Evolutionary conservation across 1,140 invertebrate species (phyloP).

Genomic region (Halictus rubicundus): DNA sequence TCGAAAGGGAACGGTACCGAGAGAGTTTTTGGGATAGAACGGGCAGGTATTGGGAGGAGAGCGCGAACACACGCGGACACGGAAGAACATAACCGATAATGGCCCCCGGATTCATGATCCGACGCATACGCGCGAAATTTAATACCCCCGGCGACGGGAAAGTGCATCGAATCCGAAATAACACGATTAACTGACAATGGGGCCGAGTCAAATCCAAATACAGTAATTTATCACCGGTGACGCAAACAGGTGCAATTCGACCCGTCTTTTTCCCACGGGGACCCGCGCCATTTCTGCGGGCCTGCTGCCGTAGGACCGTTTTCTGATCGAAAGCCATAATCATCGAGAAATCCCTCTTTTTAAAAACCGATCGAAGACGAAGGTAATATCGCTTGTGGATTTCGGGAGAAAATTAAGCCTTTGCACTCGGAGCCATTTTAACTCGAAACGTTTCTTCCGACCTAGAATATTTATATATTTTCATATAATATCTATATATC

Average conservation of each 20-base stretch:
- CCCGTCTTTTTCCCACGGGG: neutral
- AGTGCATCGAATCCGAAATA: slow-evolving; percentile 30
- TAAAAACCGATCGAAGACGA: too few relatives aligned
- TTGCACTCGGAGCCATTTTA: too few relatives aligned
- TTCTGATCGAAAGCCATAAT: neutral
- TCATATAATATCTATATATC: too few relatives aligned
- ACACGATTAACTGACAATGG: slow-evolving; percentile 8
- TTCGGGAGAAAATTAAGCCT: too few relatives aligned
- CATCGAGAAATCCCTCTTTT: too few relatives aligned
- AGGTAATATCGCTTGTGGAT: too few relatives aligned
- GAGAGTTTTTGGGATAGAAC: neutral
- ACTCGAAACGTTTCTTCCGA: too few relatives aligned
- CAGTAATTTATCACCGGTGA: slow-evolving; percentile 5
- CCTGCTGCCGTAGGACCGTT: neutral
- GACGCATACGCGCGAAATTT: slow-evolving; percentile 15
- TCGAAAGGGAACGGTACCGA: neutral
- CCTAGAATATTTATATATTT: too few relatives aligned
- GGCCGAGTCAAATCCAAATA: neutral
- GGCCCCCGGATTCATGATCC: slow-evolving; percentile 20
- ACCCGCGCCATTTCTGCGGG: neutral
- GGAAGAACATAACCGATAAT: slow-evolving; percentile 34
- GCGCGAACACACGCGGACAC: slow-evolving; percentile 18
- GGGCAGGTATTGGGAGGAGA: neutral
- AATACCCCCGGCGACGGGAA: neutral
- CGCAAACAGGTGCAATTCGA: slow-evolving; percentile 4